Percentiles rank a stretch among this genome's conserved stretches.
Evolutionary conservation across 1,140 invertebrate species (phyloP).

Genomic region (Pseudachorutes palmiensis): DNA sequence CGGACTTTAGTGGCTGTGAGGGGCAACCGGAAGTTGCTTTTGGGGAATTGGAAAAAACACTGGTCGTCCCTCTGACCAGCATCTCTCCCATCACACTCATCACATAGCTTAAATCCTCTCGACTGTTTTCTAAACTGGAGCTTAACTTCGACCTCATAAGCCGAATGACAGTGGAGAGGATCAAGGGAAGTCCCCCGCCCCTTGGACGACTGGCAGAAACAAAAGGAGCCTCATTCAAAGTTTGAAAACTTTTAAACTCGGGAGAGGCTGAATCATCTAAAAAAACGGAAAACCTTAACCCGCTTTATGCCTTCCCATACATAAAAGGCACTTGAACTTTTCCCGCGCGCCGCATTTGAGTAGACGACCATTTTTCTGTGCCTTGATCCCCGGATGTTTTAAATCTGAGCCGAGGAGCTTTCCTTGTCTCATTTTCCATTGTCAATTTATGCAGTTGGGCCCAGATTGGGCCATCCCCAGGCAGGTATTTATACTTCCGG

Average conservation of each 20-base stretch:
- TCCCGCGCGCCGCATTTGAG: not conserved
- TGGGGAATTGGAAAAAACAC: no score
- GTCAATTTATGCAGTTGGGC: constrained; percentile 38
- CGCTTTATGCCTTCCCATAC: constrained; percentile 35
- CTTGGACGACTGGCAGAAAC: not conserved
- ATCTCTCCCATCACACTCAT: no score
- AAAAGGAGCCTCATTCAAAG: constrained; percentile 3
- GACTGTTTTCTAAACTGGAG: no score
- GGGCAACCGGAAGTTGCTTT: no score
- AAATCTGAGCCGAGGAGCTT: constrained; percentile 37
- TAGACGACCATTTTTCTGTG: constrained; percentile 23
- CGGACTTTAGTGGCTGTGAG: not conserved
- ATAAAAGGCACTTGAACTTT: constrained; percentile 14
- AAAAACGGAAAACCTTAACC: constrained; percentile 28
- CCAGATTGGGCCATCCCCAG: no score
- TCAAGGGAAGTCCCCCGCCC: no score
- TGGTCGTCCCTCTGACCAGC: no score
- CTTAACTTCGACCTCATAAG: no score
- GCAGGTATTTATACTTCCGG: no score
- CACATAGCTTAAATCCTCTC: no score
- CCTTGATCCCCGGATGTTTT: constrained; percentile 36
- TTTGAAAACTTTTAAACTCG: no score
- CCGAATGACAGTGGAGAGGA: no score
- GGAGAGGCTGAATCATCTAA: constrained; percentile 38
- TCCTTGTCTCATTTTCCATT: constrained; percentile 34